Conservation (phyloP, 2,797 vertebrate genomes). For the Sebastes vulpes region DNA sequence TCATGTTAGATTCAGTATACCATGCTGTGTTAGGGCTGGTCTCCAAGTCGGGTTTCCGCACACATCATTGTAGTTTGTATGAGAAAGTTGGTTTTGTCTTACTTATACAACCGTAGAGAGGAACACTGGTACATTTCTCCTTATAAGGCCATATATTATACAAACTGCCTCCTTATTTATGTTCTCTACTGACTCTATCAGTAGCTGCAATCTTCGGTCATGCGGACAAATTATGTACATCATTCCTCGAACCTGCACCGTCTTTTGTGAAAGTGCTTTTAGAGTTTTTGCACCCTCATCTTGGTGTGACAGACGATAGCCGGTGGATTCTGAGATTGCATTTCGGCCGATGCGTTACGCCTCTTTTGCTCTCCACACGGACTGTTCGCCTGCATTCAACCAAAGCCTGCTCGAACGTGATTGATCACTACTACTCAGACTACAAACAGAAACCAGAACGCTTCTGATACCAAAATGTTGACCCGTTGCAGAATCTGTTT, state of each 20-base stretch:
- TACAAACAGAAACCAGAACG: not conserved
- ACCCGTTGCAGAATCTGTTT: no score
- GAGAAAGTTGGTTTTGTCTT: no score
- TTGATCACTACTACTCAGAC: not conserved
- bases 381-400: not conserved
- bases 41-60: not conserved
- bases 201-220: rapidly evolving
- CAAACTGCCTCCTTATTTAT: no score
- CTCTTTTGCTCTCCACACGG: not conserved
- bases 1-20: not conserved
- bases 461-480: not conserved
- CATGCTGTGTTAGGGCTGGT: not conserved
- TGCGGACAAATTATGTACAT: no score
- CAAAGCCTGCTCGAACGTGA: not conserved
- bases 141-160: no score
- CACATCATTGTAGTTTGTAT: not conserved
- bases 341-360: not conserved
- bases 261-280: no score
- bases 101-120: no score
- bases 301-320: no score
- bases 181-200: no score
- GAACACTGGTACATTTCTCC: no score
- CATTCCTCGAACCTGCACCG: no score
- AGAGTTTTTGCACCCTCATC: no score
- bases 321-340: not conserved